phyloP scores from a whole-genome alignment of 2,113 vertebrate genomes.

The Caranx melampygus region DNA sequence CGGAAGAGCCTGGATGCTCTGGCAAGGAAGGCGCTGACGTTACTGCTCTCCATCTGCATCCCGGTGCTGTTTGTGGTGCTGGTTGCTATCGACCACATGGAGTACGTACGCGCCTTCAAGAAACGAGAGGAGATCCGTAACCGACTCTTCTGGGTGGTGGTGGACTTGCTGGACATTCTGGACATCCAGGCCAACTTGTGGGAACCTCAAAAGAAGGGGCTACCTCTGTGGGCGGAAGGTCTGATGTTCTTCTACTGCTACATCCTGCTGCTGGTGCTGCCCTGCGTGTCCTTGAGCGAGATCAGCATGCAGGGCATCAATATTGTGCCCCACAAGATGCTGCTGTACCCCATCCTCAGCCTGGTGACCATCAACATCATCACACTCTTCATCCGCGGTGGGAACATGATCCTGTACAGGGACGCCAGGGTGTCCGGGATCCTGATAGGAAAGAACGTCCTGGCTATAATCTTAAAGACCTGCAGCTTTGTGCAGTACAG shows the following conservation, averaged over 20 bases:
- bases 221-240: constrained; percentile 85
- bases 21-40: constrained; percentile 82
- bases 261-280: constrained; percentile 85
- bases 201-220: constrained; percentile 86
- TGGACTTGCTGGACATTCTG: constrained; percentile 85
- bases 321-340: constrained; percentile 88
- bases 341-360: constrained; percentile 87
- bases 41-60: constrained; percentile 83
- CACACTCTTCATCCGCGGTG: constrained; percentile 85
- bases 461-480: constrained; percentile 85
- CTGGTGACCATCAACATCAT: constrained; percentile 85
- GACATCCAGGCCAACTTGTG: constrained; percentile 87
- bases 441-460: constrained; percentile 85
- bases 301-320: constrained; percentile 88
- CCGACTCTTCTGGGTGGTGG: constrained; percentile 87
- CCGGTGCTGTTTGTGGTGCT: constrained; percentile 83
- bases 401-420: constrained; percentile 85
- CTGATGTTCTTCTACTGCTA: constrained; percentile 89
- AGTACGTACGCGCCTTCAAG: constrained; percentile 85
- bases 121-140: constrained; percentile 86
- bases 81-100: constrained; percentile 86
- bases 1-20: constrained; percentile 84
- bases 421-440: constrained; percentile 84
- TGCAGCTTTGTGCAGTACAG: constrained; percentile 86
- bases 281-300: constrained; percentile 86